Evolutionary conservation across 64 coral and sea anemone species (phyloP), one percentile per base, ranked within the genome.

Genomic region (Stichodactyla helianthus): DNA sequence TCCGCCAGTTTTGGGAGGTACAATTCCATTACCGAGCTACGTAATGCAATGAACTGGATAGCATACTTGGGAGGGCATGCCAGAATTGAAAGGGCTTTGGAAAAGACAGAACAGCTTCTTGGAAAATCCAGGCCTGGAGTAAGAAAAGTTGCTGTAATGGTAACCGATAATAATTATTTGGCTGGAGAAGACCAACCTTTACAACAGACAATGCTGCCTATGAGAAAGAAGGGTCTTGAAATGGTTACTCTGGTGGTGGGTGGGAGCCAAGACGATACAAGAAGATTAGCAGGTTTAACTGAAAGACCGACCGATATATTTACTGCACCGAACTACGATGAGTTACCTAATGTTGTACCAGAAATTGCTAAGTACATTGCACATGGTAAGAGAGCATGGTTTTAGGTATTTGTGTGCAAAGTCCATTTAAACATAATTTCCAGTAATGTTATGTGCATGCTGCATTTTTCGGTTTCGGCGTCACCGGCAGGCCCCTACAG

Each of bases 31-130:
- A n/a, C 44, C 25, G 11, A 60, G 18, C 88, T 95, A 28, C 77
- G 89, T 28, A 53, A 83, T 78, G 89, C 90, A 81, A 79, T 95
- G 18, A 89, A 88, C 50, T 86, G 81, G 26, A 77, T 88, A 22
- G 63, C 82, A 56, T 91, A 82, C 68, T 82, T 92, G 13, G 82
- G 84, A 26, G 89, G 89, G 15, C 27, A 63, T 23, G 84, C 85
- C 26, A 76, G 83, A 53, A 83, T 95, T 76, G 93, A 92, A 64
- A 89, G 50, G 50, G 94, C 90, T 55, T 63, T 95, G 19, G 79
- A 89, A 76, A 85, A 88, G 54, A 86, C 85, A 23, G 54, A 87
- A 3, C 54, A 82, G 59, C 54, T 89, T 8, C 31, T 92, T 13
- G 85, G 50, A 58, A 76, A 87, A 79, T 52, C 90, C 25, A 82